Evolutionary conservation across 1,140 invertebrate species (phyloP), one percentile per base, ranked within the genome.

Genomic region (Penaeus chinensis): DNA sequence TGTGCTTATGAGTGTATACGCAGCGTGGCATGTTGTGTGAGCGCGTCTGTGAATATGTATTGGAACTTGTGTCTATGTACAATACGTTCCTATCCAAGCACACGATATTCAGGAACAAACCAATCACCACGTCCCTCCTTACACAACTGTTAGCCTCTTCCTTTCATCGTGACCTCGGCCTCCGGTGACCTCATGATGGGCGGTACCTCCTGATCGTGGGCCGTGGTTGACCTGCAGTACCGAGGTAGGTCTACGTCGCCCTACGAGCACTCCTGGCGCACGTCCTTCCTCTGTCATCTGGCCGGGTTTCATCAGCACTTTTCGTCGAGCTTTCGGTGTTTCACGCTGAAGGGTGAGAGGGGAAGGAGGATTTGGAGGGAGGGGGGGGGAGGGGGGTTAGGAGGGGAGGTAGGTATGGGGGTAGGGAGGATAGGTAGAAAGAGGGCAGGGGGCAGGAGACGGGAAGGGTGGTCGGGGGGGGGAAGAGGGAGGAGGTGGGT

Each of bases 321-420:
- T 95, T 95, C 94, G 78, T 95, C 94, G 94, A 95, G 91, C 92
- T 94, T 13, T 95, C 94, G 3, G 94, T 95, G 19, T n/a, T 91
- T 95, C 37, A 94, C 95, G 4, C 92, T 95, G 4, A 94, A 94
- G 60, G 85, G 89, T 90, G 47, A 85, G 37, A 4, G 0, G 37
- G 4, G 37, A 0, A 3, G 37, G 7, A 3, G 4, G 7, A 5
- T 1, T 1, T 0, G 4, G 37, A 5, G 37, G 4, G 37, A 8
- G 37, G 4, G 7, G 37, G 37, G 37, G 37, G 37, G 4, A 5
- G 5, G 5, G 37, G 5, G 37, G 37, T n/a, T n/a, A n/a, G 37
- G 37, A 37, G 37, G 37, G 37, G 5, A 5, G 37, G 37, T 3
- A 5, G 37, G 37, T 2, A 5, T n/a, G 37, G 5, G 5, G 37